phyloP scores from a whole-genome alignment of 30 jellyfish, hydroid and myxozoan species.

The Clytia hemisphaerica region DNA sequence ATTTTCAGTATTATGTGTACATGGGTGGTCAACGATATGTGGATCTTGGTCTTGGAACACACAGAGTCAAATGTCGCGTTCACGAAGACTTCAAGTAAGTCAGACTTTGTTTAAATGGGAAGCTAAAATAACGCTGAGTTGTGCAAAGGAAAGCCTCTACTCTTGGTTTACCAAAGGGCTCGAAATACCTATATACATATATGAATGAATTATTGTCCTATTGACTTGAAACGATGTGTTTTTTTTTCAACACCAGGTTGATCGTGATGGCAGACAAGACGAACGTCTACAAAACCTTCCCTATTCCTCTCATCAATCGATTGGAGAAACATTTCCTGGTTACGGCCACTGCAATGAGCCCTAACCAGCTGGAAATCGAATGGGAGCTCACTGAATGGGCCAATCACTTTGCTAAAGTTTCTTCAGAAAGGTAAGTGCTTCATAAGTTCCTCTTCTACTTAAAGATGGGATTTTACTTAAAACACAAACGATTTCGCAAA shows the following conservation, averaged over 20 bases:
- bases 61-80: constrained; percentile 76
- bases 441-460: no score
- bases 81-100: constrained; percentile 71
- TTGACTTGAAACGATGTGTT: not conserved
- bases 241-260: no score
- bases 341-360: constrained; percentile 42
- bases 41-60: constrained; percentile 76
- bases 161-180: no score
- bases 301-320: constrained; percentile 74
- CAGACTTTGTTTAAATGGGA: no score
- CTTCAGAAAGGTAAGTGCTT: constrained; percentile 33
- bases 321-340: constrained; percentile 70
- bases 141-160: no score
- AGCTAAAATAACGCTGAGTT: no score
- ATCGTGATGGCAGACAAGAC: constrained; percentile 66
- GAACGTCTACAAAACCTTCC: constrained; percentile 59
- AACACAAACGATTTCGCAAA: no score
- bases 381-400: constrained; percentile 42
- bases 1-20: constrained; percentile 44
- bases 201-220: no score
- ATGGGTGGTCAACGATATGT: constrained; percentile 73
- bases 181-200: no score
- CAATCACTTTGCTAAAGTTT: constrained; percentile 14
- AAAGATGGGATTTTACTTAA: no score
- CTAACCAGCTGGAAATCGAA: constrained; percentile 15